Percentiles rank a stretch among this genome's conserved stretches.
phyloP scores from a whole-genome alignment of 2,797 vertebrate species.

The Channa striata region DNA sequence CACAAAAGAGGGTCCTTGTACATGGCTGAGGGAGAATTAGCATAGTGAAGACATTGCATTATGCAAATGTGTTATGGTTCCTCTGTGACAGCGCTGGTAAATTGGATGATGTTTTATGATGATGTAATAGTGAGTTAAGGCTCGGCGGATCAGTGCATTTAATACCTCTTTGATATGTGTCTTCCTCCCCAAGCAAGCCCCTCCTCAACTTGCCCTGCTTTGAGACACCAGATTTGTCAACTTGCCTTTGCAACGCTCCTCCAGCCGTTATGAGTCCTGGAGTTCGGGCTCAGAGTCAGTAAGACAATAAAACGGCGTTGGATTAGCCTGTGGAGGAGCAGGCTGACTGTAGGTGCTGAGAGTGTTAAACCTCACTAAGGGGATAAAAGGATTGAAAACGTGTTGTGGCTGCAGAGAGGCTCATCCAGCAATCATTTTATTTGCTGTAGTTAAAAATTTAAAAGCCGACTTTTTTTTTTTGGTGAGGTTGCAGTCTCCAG shows the following conservation, averaged over 20 bases:
- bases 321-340: constrained; percentile 64
- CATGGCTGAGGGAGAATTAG: constrained; percentile 63
- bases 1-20: constrained; percentile 42
- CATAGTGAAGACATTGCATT: constrained; percentile 80
- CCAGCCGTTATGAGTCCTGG: constrained; percentile 43
- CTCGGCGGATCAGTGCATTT: constrained; percentile 66
- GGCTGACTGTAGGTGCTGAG: constrained; percentile 45
- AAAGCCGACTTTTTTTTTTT: constrained; percentile 26
- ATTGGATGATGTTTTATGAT: constrained; percentile 82
- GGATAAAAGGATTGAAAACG: constrained; percentile 60
- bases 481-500: constrained; percentile 38
- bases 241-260: constrained; percentile 34
- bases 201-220: constrained; percentile 29
- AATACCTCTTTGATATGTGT: constrained; percentile 66
- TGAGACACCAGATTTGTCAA: constrained; percentile 17
- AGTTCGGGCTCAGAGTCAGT: constrained; percentile 45
- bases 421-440: constrained; percentile 50
- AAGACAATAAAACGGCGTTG: constrained; percentile 54
- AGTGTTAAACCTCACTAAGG: constrained; percentile 58
- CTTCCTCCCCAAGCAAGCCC: constrained; percentile 21
- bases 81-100: constrained; percentile 73
- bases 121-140: constrained; percentile 78
- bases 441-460: constrained; percentile 16
- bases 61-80: constrained; percentile 78
- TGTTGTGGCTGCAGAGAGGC: constrained; percentile 49